phyloP scores from a whole-genome alignment of 2,113 vertebrate genomes.

The Bos indicus region DNA sequence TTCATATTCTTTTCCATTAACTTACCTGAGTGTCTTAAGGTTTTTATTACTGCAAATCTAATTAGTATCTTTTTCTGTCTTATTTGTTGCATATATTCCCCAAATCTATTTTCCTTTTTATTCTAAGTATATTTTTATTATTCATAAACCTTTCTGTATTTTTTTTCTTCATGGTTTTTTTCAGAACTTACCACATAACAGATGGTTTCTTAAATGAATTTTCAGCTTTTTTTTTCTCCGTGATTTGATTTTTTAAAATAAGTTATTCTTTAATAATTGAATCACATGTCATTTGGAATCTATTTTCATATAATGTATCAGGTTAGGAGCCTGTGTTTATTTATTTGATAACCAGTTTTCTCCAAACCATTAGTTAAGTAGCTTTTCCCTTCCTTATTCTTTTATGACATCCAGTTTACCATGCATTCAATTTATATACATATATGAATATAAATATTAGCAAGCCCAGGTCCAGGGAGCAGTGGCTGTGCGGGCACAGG shows the following conservation, averaged over 20 bases:
- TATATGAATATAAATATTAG: not conserved
- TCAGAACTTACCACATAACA: conserved; percentile 10
- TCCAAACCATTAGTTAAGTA: not conserved
- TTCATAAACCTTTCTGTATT: not conserved
- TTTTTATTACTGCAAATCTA: conserved; percentile 16
- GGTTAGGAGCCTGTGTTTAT: not conserved
- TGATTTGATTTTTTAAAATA: conserved; percentile 29
- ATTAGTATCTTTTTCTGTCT: not conserved
- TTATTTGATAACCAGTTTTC: conserved; percentile 11
- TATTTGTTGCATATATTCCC: not conserved
- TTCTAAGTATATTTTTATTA: conserved; percentile 13
- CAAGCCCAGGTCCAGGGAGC: too few species aligned
- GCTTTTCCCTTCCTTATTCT: not conserved
- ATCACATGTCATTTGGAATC: conserved; percentile 9
- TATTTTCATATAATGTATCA: not conserved
- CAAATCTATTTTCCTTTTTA: conserved; percentile 7
- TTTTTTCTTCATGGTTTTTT: conserved; percentile 29
- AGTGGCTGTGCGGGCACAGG: too few species aligned
- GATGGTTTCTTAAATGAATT: conserved; percentile 33
- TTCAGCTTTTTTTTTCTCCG: not conserved
- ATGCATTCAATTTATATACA: not conserved
- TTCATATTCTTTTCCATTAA: not conserved
- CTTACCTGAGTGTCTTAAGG: not conserved
- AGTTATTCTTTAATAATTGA: conserved; percentile 28
- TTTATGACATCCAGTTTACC: not conserved